Percentiles rank a stretch among this genome's conserved stretches.
Conservation (phyloP, 2,797 vertebrate species). For the Manis javanica region DNA sequence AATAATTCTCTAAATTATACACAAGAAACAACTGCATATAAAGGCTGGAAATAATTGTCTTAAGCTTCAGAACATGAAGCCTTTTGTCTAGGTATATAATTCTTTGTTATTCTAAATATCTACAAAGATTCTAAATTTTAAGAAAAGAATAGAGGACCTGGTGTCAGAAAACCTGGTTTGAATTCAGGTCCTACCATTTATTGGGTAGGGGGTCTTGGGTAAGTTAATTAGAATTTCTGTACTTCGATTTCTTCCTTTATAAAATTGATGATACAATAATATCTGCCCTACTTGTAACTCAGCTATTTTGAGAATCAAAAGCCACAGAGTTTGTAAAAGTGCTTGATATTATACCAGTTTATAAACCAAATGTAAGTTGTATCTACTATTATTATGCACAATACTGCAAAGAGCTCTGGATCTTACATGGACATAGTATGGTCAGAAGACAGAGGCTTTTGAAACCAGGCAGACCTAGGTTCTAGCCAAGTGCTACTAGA, state of each 20-base stretch:
- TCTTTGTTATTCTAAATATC: constrained; percentile 15
- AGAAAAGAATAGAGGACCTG: not conserved
- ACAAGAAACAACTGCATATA: constrained; percentile 44
- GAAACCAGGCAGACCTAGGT: not conserved
- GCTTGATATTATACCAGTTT: not conserved
- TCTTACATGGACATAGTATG: not conserved
- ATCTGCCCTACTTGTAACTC: not conserved
- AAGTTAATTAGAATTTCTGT: not conserved
- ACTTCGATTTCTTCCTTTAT: not conserved
- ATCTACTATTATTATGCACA: not conserved
- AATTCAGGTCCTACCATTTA: not conserved
- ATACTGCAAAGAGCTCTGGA: not conserved
- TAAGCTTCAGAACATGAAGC: constrained; percentile 6
- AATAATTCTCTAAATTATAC: not conserved
- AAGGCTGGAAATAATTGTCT: not conserved
- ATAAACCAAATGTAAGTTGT: not conserved
- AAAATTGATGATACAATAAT: not conserved
- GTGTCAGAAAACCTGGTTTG: not conserved
- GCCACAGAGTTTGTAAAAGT: not conserved
- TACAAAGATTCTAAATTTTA: not conserved
- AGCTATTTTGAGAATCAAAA: not conserved
- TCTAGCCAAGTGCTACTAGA: not conserved
- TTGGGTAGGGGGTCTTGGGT: not conserved
- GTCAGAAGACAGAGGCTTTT: not conserved
- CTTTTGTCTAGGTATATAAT: not conserved